phyloP scores from a whole-genome alignment of 2,797 vertebrate species.

The Hypotaenidia philippensis region DNA sequence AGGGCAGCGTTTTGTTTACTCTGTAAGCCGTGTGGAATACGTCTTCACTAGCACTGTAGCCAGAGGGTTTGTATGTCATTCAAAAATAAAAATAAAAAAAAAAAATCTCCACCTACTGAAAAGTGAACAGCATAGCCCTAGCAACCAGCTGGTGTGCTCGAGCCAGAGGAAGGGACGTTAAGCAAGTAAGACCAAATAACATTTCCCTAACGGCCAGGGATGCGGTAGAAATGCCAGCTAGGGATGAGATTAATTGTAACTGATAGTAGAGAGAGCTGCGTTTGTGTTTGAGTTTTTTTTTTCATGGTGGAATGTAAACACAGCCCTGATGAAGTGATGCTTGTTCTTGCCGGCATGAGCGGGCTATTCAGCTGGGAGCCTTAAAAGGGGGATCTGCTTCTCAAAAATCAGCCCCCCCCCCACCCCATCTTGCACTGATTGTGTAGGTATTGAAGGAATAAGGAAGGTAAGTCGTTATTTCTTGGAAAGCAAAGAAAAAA shows the following conservation, averaged over 20 bases:
- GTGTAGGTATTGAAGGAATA: not conserved
- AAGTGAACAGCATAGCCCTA: slow-evolving; percentile 68
- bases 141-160: slow-evolving; percentile 29
- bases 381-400: not conserved
- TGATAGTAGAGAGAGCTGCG: not conserved
- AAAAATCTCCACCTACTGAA: slow-evolving; percentile 58
- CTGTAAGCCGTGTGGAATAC: not conserved
- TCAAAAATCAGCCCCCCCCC: not conserved
- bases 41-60: slow-evolving; percentile 17
- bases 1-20: slow-evolving; percentile 41
- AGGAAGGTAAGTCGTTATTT: slow-evolving; percentile 31
- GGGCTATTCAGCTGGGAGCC: not conserved
- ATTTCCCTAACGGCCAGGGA: not conserved
- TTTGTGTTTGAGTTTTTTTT: not conserved
- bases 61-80: slow-evolving; percentile 60
- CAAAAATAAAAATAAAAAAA: slow-evolving; percentile 65
- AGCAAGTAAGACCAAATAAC: slow-evolving; percentile 16
- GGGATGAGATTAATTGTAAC: not conserved
- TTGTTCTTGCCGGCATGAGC: not conserved
- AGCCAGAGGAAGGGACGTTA: not conserved
- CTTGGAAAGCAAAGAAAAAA: slow-evolving; percentile 9
- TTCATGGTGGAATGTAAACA: not conserved
- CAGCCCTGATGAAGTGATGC: not conserved
- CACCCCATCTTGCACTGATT: not conserved
- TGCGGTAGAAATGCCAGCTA: not conserved